Evolutionary conservation across 2,113 vertebrate species (phyloP).

Genomic region (Aptenodytes forsteri): DNA sequence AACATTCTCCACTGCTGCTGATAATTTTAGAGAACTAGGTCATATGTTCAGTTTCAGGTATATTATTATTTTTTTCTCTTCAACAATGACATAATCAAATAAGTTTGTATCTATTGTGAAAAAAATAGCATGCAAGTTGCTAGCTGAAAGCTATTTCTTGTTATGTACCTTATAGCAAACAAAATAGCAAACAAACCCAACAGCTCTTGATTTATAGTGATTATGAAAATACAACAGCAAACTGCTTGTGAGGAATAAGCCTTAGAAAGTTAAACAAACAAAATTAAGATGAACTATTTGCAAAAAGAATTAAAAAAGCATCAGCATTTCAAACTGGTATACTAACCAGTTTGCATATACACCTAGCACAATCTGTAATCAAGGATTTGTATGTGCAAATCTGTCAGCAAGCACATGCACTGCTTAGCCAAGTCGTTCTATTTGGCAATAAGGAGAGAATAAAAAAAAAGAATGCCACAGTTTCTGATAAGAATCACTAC

Average conservation of each 20-base stretch:
- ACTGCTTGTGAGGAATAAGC: not conserved
- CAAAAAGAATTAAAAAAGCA: not conserved
- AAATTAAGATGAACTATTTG: not conserved
- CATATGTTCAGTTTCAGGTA: not conserved
- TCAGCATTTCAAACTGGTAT: not conserved
- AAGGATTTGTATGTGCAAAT: not conserved
- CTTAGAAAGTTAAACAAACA: not conserved
- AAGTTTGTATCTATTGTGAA: not conserved
- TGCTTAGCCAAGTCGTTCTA: not conserved
- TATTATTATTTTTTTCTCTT: not conserved
- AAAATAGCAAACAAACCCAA: not conserved
- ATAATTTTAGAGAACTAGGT: not conserved
- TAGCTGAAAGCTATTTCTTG: not conserved
- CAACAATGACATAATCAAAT: not conserved
- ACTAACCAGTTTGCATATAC: not conserved
- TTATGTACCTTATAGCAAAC: not conserved
- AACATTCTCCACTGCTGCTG: not conserved
- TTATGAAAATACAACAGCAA: not conserved
- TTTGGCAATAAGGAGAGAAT: not conserved
- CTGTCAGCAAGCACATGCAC: not conserved
- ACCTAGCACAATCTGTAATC: not conserved
- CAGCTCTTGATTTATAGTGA: not conserved
- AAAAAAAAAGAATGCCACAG: rapidly evolving
- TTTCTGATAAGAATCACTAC: not conserved
- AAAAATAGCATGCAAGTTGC: not conserved